Evolutionary conservation across 2,797 vertebrate genomes (phyloP), one percentile per base, ranked within the genome.

Genomic region (Buceros bicornis): DNA sequence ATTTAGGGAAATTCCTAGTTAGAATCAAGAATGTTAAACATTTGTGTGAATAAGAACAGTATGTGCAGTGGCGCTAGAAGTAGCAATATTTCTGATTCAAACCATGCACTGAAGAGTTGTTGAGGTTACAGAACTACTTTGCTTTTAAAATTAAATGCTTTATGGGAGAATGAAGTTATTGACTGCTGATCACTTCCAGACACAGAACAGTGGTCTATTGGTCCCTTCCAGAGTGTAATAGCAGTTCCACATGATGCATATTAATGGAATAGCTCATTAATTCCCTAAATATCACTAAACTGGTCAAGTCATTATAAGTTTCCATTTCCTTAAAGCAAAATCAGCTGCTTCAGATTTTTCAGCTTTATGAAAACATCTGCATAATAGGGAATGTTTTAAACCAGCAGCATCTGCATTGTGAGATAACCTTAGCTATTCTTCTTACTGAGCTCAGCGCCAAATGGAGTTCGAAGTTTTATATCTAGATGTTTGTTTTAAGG

Each of bases 151-250:
- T 79, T 87, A 86, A 66, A 24, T 83, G 51, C 70, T 84, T 92
- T 87, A 51, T 66, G 54, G 80, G 74, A 48, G 83, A 96, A 95
- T 91, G 84, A 71, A 95, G 81, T 92, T 95, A 93, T 67, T 89
- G 77, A 61, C 86, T 92, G 64, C 53, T 94, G 95, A 96, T 97
- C 74, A 25, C 37, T 97, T 96, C 94, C 96, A 97, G 96, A 96
- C 67, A 85, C 61, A 81, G 48, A 77, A 40, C 0, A 1, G 67
- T 90, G 88, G 45, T 80, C 81, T 91, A 29, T 56, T 83, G 53
- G 87, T 78, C 25, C n/a, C 20, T 95, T 95, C 61, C 33, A 80
- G 70, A 74, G 50, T 53, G 37, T 61, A 92, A 83, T 17, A 89
- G 53, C 17, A 47, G 67, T 94, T 89, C 57, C 74, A 90, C 26